These are phyloP conservation scores for Pseudolycoriella hygida DNA, from an alignment of 2,888 invertebrate genomes.

Conservation along the genomic window DNA sequence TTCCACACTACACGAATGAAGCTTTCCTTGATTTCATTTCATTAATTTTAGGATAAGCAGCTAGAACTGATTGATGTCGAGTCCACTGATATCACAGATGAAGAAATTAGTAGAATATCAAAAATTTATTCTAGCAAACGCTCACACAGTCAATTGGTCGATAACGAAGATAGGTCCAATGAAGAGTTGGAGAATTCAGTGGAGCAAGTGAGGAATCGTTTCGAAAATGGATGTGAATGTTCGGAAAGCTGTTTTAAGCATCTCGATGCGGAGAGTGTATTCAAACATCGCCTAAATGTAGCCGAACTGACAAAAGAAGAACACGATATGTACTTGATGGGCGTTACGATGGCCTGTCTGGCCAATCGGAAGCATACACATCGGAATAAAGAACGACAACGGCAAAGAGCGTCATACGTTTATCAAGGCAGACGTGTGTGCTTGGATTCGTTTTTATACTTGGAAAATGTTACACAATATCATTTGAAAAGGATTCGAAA, in stretches of 20 bases:
- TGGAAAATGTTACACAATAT: constrained; percentile 65
- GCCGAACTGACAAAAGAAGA: constrained; percentile 65
- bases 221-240: constrained; percentile 57
- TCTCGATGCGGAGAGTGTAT: constrained; percentile 57
- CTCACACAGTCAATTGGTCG: neutral
- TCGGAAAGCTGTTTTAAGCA: constrained; percentile 60
- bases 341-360: constrained; percentile 65
- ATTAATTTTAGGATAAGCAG: neutral
- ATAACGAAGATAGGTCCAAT: constrained; percentile 7
- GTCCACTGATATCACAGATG: constrained; percentile 1
- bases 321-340: constrained; percentile 73
- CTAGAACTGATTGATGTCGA: constrained; percentile 3
- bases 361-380: constrained; percentile 45
- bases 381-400: constrained; percentile 50
- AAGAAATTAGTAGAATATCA: neutral
- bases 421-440: constrained; percentile 63
- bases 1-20: too few species aligned
- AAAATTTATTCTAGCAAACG: neutral
- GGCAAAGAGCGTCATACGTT: constrained; percentile 56
- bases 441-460: constrained; percentile 57
- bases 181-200: constrained; percentile 43
- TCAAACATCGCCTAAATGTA: constrained; percentile 56
- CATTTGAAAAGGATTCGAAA: constrained; percentile 60
- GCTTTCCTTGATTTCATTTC: too few species aligned
- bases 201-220: constrained; percentile 45